Base-by-base conservation (phyloP, 2,888 invertebrate species). In the Polia nebulosa region DNA sequence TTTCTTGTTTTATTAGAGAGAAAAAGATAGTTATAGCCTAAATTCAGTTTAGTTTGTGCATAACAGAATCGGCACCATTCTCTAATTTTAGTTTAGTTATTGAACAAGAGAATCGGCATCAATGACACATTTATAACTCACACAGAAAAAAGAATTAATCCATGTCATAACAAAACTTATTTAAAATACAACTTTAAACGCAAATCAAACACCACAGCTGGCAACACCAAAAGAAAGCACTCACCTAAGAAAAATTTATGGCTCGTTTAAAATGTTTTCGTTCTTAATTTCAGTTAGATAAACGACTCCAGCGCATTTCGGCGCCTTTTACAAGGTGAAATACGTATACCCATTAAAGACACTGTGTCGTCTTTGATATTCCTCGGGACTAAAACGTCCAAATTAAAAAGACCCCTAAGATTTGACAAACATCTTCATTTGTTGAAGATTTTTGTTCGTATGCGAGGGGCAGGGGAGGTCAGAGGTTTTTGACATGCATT, bases 281-380 rank as follows among this genome's bases (percentile, higher is more conserved):
- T 93, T 92, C 93, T 93, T 94, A 94, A 94, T 95, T 94, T 92
- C 92, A 89, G 91, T 92, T 89, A 92, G 93, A 94, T 91, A 91
- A 91, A 94, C 90, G 92, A 84, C 86, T 85, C 75, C 76, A 83
- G 83, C 87, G 90, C 89, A 88, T 89, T 89, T 93, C 93, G 93
- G 92, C 93, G 90, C 90, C 92, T 92, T 93, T 91, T 86, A 89
- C 88, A 81, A 76, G 78, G 91, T 93, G 92, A 94, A 90, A 91
- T 93, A 94, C 91, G 89, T 84, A 80, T 82, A 76, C 88, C 89
- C 92, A 92, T 93, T 91, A 91, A 86, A 81, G 84, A 84, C 83
- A 76, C 72, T 78, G 59, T 87, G 89, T 88, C 87, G 81, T 78
- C 83, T 88, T 87, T 87, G 87, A 89, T 87, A 83, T 84, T 83